A percentile compares a stretch with the other conserved stretches of the same genome.
Evolutionary conservation across 2,888 invertebrate genomes (phyloP).

Genomic region (Nomada goodeniana): DNA sequence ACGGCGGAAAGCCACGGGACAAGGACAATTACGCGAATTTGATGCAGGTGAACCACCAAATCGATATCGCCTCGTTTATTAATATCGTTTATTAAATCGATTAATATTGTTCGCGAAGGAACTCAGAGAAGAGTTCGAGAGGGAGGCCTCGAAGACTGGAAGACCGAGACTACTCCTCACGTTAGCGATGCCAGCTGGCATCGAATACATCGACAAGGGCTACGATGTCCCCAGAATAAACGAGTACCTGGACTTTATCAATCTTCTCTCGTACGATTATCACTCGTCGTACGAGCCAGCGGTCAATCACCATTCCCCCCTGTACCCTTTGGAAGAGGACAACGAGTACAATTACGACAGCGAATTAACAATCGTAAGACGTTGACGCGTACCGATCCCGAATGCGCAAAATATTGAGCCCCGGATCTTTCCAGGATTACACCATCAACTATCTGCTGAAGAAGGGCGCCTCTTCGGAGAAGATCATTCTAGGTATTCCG

Average conservation of each 20-base stretch:
- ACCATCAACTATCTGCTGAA: constrained; percentile 93
- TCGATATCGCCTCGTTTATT: no score
- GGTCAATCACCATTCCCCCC: constrained; percentile 95
- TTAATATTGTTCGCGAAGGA: constrained; percentile 85
- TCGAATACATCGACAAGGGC: constrained; percentile 96
- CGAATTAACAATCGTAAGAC: constrained; percentile 94
- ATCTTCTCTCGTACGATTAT: constrained; percentile 95
- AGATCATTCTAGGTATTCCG: constrained; percentile 94
- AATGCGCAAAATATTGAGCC: not conserved
- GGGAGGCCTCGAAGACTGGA: constrained; percentile 93
- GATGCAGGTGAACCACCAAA: constrained; percentile 87
- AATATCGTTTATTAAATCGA: no score
- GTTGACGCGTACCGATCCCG: not conserved
- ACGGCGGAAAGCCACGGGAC: constrained; percentile 90
- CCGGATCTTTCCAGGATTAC: constrained; percentile 88
- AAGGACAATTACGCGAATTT: constrained; percentile 94
- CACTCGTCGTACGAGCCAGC: constrained; percentile 96
- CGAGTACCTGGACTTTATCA: constrained; percentile 96
- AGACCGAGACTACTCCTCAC: constrained; percentile 92
- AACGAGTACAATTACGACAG: constrained; percentile 95
- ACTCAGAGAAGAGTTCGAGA: constrained; percentile 94
- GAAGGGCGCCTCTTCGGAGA: constrained; percentile 91
- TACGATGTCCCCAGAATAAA: constrained; percentile 95
- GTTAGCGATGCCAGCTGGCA: constrained; percentile 97
- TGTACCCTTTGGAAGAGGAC: constrained; percentile 92